Evolutionary conservation across 2,888 invertebrate genomes (phyloP).

Genomic region (Leptinotarsa rubiginosa): DNA sequence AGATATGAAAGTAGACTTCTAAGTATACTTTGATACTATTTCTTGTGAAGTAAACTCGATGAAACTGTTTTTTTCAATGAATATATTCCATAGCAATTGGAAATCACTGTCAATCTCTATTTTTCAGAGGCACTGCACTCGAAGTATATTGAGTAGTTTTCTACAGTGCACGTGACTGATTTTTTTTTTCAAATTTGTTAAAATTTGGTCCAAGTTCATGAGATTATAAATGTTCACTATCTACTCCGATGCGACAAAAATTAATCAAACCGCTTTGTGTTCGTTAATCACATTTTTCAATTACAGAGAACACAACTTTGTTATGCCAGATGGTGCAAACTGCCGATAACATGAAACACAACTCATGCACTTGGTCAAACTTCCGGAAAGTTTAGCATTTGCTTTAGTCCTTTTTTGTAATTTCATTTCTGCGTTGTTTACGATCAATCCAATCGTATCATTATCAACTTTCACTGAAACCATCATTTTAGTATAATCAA

Average conservation of each 20-base stretch:
- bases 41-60: too few species aligned
- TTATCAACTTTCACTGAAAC: neutral
- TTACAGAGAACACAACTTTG: constrained; percentile 7
- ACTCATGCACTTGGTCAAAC: constrained; percentile 5
- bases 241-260: neutral
- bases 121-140: too few species aligned
- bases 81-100: too few species aligned
- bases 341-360: constrained; percentile 12
- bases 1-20: too few species aligned
- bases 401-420: neutral
- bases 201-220: too few species aligned
- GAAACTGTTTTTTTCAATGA: too few species aligned
- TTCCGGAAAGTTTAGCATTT: constrained; percentile 13
- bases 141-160: too few species aligned
- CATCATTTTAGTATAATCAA: neutral
- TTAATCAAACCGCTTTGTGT: neutral
- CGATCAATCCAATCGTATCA: neutral
- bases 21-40: too few species aligned
- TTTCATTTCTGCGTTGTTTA: neutral
- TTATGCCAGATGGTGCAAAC: constrained; percentile 15
- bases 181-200: too few species aligned
- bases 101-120: too few species aligned
- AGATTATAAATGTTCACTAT: neutral
- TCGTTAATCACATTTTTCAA: constrained; percentile 11
- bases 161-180: too few species aligned